These are phyloP conservation scores for Labeo rohita DNA, from an alignment of 2,113 vertebrate genomes.

Conservation along the genomic window DNA sequence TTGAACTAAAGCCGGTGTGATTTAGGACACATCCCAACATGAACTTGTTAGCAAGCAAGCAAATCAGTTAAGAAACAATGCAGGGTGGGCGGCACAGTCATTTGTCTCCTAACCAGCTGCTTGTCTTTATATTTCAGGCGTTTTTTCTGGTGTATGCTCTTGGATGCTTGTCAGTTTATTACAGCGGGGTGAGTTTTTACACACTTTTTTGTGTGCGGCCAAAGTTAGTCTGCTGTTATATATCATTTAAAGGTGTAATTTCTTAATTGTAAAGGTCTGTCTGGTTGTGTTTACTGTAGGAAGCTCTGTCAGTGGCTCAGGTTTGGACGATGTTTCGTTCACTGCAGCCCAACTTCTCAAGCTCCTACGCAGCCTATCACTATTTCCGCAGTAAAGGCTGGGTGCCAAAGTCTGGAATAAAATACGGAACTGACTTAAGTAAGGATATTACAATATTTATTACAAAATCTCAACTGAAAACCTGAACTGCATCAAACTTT, in stretches of 20 bases:
- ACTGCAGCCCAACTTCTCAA: slow-evolving; percentile 76
- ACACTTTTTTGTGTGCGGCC: too few species aligned
- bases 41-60: slow-evolving; percentile 23
- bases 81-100: too few species aligned
- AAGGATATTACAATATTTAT: slow-evolving; percentile 64
- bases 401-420: slow-evolving; percentile 92
- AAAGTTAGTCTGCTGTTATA: background rate
- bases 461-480: background rate
- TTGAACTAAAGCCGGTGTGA: background rate
- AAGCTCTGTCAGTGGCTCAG: slow-evolving; percentile 74
- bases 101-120: background rate
- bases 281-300: slow-evolving; percentile 68
- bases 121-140: slow-evolving; percentile 75
- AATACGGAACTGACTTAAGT: slow-evolving; percentile 92
- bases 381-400: slow-evolving; percentile 90
- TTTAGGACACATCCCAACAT: slow-evolving; percentile 25
- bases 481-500: background rate
- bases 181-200: background rate
- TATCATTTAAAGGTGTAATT: background rate
- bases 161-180: slow-evolving; percentile 56
- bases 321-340: slow-evolving; percentile 80
- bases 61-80: slow-evolving; percentile 1
- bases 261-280: background rate
- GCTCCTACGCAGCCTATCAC: slow-evolving; percentile 88
- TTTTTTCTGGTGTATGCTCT: slow-evolving; percentile 94